Percentiles rank a stretch among this genome's conserved stretches.
Conservation (phyloP, 1,140 invertebrate species). For the Drosophila arizonae region DNA sequence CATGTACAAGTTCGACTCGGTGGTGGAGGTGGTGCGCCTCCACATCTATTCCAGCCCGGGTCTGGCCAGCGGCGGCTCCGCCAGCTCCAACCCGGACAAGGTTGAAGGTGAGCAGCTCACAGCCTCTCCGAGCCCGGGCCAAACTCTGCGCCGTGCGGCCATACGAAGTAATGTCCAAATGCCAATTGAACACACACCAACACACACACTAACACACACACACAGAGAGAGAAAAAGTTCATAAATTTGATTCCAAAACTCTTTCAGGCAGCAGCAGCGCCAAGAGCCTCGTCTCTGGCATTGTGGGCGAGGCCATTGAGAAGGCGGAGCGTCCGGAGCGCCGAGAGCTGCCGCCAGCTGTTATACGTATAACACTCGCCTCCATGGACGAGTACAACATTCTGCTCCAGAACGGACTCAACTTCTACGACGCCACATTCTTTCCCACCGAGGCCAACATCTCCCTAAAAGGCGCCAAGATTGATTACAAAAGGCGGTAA, state of each 20-base stretch:
- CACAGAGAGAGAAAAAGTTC: neutral
- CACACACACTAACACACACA: conserved; percentile 1
- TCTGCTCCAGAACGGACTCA: conserved; percentile 90
- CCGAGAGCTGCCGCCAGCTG: conserved; percentile 83
- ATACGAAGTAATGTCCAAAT: conserved; percentile 68
- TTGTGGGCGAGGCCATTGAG: conserved; percentile 74
- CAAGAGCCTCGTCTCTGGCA: conserved; percentile 54
- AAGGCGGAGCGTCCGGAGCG: conserved; percentile 83
- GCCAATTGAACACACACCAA: conserved; percentile 39
- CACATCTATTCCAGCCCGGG: conserved; percentile 83
- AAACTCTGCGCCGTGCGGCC: conserved; percentile 67
- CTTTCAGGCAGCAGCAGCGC: conserved; percentile 54
- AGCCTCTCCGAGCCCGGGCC: conserved; percentile 33
- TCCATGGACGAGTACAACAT: conserved; percentile 91
- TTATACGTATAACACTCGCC: conserved; percentile 89
- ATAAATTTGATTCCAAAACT: neutral
- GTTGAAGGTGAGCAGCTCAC: conserved; percentile 20
- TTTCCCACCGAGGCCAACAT: conserved; percentile 91
- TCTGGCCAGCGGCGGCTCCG: conserved; percentile 44
- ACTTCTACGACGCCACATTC: conserved; percentile 93
- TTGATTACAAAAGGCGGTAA: conserved; percentile 84
- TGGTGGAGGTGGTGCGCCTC: conserved; percentile 89
- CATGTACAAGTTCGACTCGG: conserved; percentile 90
- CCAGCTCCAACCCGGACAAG: conserved; percentile 62
- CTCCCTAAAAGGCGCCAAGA: conserved; percentile 83